Base-by-base conservation (phyloP, 2,888 invertebrate species). In the Acleris cristana region DNA sequence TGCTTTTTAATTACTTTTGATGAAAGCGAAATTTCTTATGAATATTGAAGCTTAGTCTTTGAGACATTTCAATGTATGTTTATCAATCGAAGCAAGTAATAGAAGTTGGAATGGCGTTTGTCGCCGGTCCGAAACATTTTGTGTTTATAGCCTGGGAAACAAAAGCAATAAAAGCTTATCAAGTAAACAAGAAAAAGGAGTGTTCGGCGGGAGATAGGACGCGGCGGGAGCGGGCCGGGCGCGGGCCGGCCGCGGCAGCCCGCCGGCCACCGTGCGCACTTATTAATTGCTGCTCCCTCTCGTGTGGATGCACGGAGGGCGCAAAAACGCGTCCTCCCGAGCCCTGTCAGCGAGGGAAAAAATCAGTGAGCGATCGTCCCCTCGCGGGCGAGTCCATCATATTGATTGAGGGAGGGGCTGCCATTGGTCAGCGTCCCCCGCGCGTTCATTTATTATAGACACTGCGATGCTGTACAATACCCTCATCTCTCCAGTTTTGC, bases 381-480 rank as follows among this genome's bases (percentile, higher is more conserved):
- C 92, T 92, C 92, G 92, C 90, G 90, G 79, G 85, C 84, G 89
- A 93, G 92, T 93, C 93, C 93, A 93, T 93, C 93, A 93, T 93
- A 93, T 93, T 93, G 93, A 93, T 93, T 93, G 93, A 93, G 93
- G 93, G 93, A 90, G 92, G 92, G 89, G 88, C 90, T 86, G 87
- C 90, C 90, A 89, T 89, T 91, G 93, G 92, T 91, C 92, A 92
- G 89, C 90, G 84, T 88, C 89, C 89, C 86, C 90, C 88, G 87
- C 89, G 88, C 89, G 87, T 92, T 93, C 93, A 93, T 93, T 93
- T 93, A 93, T 93, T 93, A 93, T 93, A 93, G 92, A 93, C 92
- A 90, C 84, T 81, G 87, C 83, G 91, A 90, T 89, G 88, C 90
- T 88, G 86, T 79, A 78, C 76, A 78, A 81, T 80, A 78, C 69